A percentile compares a stretch with the other conserved stretches of the same genome.
phyloP scores from a whole-genome alignment of 2,888 invertebrate genomes.

The Digitonthophagus gazella region DNA sequence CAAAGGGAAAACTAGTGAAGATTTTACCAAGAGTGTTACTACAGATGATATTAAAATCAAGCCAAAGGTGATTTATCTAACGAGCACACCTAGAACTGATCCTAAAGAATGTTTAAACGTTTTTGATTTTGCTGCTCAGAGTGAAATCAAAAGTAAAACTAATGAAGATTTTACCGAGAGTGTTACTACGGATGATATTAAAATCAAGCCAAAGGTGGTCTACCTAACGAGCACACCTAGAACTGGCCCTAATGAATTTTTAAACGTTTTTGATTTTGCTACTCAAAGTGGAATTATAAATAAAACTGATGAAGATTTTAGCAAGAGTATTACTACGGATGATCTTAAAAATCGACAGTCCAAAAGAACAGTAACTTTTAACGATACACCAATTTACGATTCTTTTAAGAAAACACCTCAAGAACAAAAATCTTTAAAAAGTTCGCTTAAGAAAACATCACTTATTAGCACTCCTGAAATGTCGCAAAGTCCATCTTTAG shows the following conservation, averaged over 20 bases:
- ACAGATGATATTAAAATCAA: too few relatives aligned
- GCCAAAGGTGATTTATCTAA: constrained; percentile 18
- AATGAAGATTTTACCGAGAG: neutral
- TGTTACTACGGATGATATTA: neutral
- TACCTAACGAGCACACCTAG: constrained; percentile 40
- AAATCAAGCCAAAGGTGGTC: neutral
- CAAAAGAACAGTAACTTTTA: constrained; percentile 4
- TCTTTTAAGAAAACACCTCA: neutral
- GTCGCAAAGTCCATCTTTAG: too few relatives aligned
- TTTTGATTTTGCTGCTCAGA: too few relatives aligned
- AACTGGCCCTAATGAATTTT: constrained; percentile 26
- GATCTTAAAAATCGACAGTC: neutral
- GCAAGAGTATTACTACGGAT: neutral
- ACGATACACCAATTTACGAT: neutral
- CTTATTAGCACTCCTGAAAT: neutral
- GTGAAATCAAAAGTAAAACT: too few relatives aligned
- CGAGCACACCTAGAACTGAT: constrained; percentile 40
- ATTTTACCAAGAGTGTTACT: neutral
- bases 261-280: neutral
- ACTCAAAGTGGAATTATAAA: neutral
- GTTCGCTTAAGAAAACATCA: constrained; percentile 4
- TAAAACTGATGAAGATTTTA: neutral
- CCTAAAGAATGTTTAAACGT: constrained; percentile 22
- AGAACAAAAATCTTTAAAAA: neutral
- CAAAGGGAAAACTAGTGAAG: too few relatives aligned